A percentile compares a stretch with the other conserved stretches of the same genome.
These are phyloP conservation scores for Chloroclystis v-ata DNA, from an alignment of 2,888 invertebrate genomes.

Conservation along the genomic window DNA sequence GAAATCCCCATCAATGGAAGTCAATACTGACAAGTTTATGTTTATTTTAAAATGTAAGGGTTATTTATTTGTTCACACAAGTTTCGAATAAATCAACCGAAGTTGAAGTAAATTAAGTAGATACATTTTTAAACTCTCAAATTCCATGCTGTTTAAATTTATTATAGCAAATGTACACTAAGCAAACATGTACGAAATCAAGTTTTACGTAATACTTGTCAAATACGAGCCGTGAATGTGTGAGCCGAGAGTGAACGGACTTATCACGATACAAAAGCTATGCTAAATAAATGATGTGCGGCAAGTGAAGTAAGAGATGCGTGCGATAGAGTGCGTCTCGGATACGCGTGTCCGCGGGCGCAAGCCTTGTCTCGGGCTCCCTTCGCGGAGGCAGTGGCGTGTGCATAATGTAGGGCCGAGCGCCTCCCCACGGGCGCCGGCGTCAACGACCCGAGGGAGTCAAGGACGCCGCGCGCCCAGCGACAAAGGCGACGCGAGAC, in stretches of 20 bases:
- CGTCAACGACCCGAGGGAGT: conserved; percentile 64
- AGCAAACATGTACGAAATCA: too few relatives aligned
- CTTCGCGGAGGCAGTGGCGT: conserved; percentile 49
- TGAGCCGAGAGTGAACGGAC: too few relatives aligned
- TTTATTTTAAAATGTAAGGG: not conserved
- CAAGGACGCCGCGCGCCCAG: conserved; percentile 60
- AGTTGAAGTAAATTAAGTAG: too few relatives aligned
- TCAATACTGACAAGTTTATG: conserved; percentile 25
- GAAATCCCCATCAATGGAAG: conserved; percentile 50
- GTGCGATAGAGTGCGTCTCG: conserved; percentile 10
- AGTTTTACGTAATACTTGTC: too few relatives aligned
- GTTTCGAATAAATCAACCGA: too few relatives aligned
- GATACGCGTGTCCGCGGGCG: conserved; percentile 44
- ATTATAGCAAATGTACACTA: too few relatives aligned
- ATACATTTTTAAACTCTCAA: too few relatives aligned
- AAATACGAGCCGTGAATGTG: too few relatives aligned
- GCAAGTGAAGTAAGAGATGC: conserved; percentile 2
- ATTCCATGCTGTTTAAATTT: too few relatives aligned
- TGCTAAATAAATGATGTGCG: not conserved
- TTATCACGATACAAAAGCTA: too few relatives aligned
- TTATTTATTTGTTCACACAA: too few relatives aligned
- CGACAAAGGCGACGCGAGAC: conserved; percentile 32
- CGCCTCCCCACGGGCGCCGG: conserved; percentile 54
- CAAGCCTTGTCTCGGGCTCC: conserved; percentile 38
- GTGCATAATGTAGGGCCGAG: conserved; percentile 59